Conservation (phyloP, 2,888 invertebrate genomes). For the Plemyria rubiginata region DNA sequence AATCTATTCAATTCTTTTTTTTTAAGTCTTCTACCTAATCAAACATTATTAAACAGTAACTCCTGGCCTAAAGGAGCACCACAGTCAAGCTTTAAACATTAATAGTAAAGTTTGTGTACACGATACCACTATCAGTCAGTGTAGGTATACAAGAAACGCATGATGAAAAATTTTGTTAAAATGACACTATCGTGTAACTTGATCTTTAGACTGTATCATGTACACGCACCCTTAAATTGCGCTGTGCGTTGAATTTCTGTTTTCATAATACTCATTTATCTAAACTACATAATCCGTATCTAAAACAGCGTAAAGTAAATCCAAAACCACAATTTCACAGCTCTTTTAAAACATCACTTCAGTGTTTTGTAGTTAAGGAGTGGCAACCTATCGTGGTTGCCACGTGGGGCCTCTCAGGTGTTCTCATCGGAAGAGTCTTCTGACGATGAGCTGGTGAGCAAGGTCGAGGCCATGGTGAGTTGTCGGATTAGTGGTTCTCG, state of each 20-base stretch:
- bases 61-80: constrained; percentile 11
- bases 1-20: constrained; percentile 4
- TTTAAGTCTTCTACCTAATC: constrained; percentile 15
- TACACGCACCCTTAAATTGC: constrained; percentile 21
- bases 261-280: constrained; percentile 2
- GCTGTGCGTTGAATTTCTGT: constrained; percentile 23
- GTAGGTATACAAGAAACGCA: background rate
- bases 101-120: constrained; percentile 13
- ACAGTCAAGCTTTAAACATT: constrained; percentile 23
- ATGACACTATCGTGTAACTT: background rate
- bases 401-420: constrained; percentile 82
- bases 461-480: constrained; percentile 85
- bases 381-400: constrained; percentile 79
- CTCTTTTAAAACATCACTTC: constrained; percentile 48
- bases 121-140: constrained; percentile 4
- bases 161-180: background rate
- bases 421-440: constrained; percentile 81
- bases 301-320: constrained; percentile 5
- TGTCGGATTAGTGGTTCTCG: constrained; percentile 86
- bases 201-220: constrained; percentile 5
- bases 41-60: constrained; percentile 18
- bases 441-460: constrained; percentile 87
- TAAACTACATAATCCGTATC: constrained; percentile 6
- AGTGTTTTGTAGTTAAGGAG: constrained; percentile 76
- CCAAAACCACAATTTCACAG: constrained; percentile 40